Evolutionary conservation across 2,888 invertebrate species (phyloP), one percentile per base, ranked within the genome.

Genomic region (Pristionchus entomophagus): DNA sequence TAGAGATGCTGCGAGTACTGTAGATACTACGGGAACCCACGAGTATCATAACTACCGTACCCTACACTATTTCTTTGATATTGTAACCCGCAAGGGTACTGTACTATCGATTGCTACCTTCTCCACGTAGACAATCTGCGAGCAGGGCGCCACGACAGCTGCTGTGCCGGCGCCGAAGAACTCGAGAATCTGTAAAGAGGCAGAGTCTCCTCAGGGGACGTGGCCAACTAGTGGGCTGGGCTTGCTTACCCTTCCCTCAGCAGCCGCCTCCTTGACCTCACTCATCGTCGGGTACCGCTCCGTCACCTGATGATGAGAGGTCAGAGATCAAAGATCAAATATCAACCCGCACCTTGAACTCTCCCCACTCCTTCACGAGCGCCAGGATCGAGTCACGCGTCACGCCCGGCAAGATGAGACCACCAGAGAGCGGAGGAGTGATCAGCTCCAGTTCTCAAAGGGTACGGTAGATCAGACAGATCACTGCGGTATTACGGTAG

Each of bases 161-260:
- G 98, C 98, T 32, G 99, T 99, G 84, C 98, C 98, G n/a, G 97
- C 96, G 86, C 98, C 98, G 94, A 99, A 99, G 94, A 98, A 95
- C 94, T 99, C 99, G 90, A 97, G 94, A 90, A 98, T 94, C 97
- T 98, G 94, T 2, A 35, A 35, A 65, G 65, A 8, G 29, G 26
- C 26, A 35, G 12, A 32, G 29, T 29, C 56, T 2, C 56, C 22
- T 22, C 1, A 32, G 32, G 62, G 62, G 6, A 32, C 29, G 62
- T 12, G 10, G 22, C 12, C 14, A 6, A 12, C 10, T 12, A 29
- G 62, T 14, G 35, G 35, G 35, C 41, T 5, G 26, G 59, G 41
- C 22, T 80, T 6, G 95, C 96, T 95, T 95, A 97, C 97, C 94
- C 97, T 95, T 90, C 96, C 96, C 94, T 96, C 95, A 85, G 96